Evolutionary conservation across 2,888 invertebrate species (phyloP), one percentile per base, ranked within the genome.

Genomic region (Coelogynopora nodosa): DNA sequence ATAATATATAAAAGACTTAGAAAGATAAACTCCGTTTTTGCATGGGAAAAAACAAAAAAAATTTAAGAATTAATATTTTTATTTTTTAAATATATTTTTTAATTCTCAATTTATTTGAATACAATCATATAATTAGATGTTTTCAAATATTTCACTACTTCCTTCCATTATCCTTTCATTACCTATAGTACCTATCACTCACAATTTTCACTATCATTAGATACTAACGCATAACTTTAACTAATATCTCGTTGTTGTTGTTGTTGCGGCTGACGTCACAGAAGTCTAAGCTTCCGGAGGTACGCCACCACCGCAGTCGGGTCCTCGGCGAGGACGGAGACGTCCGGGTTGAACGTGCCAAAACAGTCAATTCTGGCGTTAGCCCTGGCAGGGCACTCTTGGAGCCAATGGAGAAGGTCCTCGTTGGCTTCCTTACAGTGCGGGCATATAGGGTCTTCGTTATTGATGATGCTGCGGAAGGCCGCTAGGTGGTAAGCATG

Each of bases 391-490:
- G 74, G 74, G 74, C 18, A 13, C 74, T 74, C 74, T 74, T 74
- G 74, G 74, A 74, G 18, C 27, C 74, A 23, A 26, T 74, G 74
- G 27, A 74, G 74, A 26, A 74, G 74, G 23, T 74, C 74, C 27
- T 74, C 27, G 74, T 74, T 74, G 74, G 74, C 74, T 74, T 74
- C 74, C 23, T 26, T 74, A 23, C 74, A 74, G 74, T 74, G 74
- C 18, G 18, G 27, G 23, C 74, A 13, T 74, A 23, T 74, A 26
- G 74, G 27, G 74, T 74, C 10, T 74, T 74, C 74, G 27, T 74
- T 23, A 74, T 74, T 23, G 74, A 74, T 74, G 74, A 74, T 74
- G 74, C 74, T 74, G 74, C 27, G 74, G 74, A n/a, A 74, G 74
- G 74, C 74, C 27, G 74, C 74, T 74, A 74, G 74, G 27, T 74